Percentiles rank a stretch among this genome's conserved stretches.
These are phyloP conservation scores for Holcopasites calliopsidis DNA, from an alignment of 1,140 invertebrate species.

Conservation along the genomic window DNA sequence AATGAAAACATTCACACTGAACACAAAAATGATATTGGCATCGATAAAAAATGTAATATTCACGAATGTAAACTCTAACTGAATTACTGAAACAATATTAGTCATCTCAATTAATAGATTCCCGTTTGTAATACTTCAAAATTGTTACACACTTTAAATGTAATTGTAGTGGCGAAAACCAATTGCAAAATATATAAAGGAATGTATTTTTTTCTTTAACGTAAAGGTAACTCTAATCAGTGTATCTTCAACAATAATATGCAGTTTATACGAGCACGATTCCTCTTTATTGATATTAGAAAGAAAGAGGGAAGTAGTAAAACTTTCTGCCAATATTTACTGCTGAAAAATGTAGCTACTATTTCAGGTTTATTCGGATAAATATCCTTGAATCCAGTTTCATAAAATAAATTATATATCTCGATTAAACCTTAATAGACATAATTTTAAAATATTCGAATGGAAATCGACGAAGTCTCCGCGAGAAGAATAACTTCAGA, in stretches of 20 bases:
- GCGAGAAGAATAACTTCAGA: constrained; percentile 28
- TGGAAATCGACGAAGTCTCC: constrained; percentile 13
- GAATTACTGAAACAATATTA: constrained; percentile 17
- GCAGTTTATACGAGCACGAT: constrained; percentile 54
- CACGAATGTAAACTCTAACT: constrained; percentile 3
- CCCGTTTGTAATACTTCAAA: constrained; percentile 53
- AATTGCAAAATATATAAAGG: constrained; percentile 56
- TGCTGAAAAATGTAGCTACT: constrained; percentile 11
- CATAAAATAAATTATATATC: constrained; percentile 19
- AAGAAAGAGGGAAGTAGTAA: constrained; percentile 22
- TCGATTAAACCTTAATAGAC: background rate
- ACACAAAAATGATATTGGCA: constrained; percentile 10
- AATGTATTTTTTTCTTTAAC: constrained; percentile 63
- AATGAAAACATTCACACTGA: constrained; percentile 29
- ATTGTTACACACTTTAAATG: constrained; percentile 59
- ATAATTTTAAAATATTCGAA: constrained; percentile 27
- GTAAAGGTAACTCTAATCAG: constrained; percentile 44
- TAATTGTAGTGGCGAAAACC: constrained; percentile 56
- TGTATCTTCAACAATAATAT: constrained; percentile 43
- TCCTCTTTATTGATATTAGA: constrained; percentile 39
- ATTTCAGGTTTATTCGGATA: constrained; percentile 15
- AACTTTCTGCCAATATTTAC: constrained; percentile 17
- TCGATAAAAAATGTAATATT: constrained; percentile 18
- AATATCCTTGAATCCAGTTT: background rate
- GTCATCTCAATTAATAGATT: constrained; percentile 15